Evolutionary conservation across 2,888 invertebrate species (phyloP).

Genomic region (Calliopum simillimum): DNA sequence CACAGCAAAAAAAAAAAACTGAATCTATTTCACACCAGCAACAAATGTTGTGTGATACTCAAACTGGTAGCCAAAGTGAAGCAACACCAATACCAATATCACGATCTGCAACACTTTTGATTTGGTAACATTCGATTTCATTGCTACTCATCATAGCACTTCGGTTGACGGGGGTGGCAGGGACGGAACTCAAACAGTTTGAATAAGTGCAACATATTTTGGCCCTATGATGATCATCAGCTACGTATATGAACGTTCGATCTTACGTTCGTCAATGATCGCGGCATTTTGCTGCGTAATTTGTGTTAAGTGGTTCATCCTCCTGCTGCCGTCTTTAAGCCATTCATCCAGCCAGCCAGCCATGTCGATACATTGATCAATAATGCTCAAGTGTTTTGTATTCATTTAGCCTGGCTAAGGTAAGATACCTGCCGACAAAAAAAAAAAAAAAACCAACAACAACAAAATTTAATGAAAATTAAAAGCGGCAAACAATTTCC

Average conservation of each 20-base stretch:
- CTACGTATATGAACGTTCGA: no score
- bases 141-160: background rate
- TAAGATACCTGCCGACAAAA: slow-evolving; percentile 1
- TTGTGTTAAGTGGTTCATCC: slow-evolving; percentile 64
- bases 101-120: background rate
- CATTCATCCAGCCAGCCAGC: no score
- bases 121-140: slow-evolving; percentile 15
- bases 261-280: no score
- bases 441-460: slow-evolving; percentile 14
- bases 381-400: slow-evolving; percentile 40
- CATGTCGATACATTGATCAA: slow-evolving; percentile 35
- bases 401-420: slow-evolving; percentile 33
- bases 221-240: no score
- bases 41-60: background rate
- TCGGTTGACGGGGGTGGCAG: background rate
- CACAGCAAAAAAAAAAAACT: background rate
- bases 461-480: slow-evolving; percentile 43
- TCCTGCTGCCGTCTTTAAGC: slow-evolving; percentile 50
- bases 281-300: slow-evolving; percentile 63
- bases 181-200: background rate
- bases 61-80: slow-evolving; percentile 1
- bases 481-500: background rate
- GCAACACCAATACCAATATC: no score
- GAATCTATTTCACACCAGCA: background rate
- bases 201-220: no score